Base-by-base conservation (phyloP, 2,888 invertebrate species). In the Auanema sp. region DNA sequence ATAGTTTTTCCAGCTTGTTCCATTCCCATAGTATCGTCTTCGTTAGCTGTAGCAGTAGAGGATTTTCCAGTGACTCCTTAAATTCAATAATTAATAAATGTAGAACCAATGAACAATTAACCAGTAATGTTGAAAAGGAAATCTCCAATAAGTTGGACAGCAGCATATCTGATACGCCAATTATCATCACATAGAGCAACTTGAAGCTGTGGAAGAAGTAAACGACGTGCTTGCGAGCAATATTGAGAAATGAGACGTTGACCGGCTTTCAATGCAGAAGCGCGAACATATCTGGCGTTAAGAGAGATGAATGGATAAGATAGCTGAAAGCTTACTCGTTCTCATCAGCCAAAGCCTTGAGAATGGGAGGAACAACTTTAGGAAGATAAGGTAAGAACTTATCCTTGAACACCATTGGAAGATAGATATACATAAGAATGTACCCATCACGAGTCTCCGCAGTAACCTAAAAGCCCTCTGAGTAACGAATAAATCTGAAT, bases 391-490 rank as follows among this genome's bases (percentile, higher is more conserved):
- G 92, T 1, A 92, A 91, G 86, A 99, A 99, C 84, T 93, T 92
- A 71, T 90, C 90, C 6, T 92, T 93, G 86, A 99, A 97, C 12
- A 95, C 94, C 66, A 91, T 91, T 2, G 98, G 98, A 90, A 98
- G 92, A 87, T 97, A 99, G 83, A 98, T 97, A 85, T 96, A 99
- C 93, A 98, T 93, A 93, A 98, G 95, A 69, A 99, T 95, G 87
- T 99, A 99, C 50, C 98, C 98, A 86, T 98, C 98, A 83, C 97
- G 92, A 1, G 98, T 96, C 85, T 95, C 93, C 0, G 98, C 70
- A n/a, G 74, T 71, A 18, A 76, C 74, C 62, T 92, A 6, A n/a
- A n/a, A n/a, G n/a, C n/a, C n/a, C n/a, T n/a, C n/a, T n/a, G 93
- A 64, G 21, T 25, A 23, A 11, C n/a, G 12, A 25, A 1, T 21